phyloP scores from a whole-genome alignment of 2,113 vertebrate genomes.

The Eurypyga helias region DNA sequence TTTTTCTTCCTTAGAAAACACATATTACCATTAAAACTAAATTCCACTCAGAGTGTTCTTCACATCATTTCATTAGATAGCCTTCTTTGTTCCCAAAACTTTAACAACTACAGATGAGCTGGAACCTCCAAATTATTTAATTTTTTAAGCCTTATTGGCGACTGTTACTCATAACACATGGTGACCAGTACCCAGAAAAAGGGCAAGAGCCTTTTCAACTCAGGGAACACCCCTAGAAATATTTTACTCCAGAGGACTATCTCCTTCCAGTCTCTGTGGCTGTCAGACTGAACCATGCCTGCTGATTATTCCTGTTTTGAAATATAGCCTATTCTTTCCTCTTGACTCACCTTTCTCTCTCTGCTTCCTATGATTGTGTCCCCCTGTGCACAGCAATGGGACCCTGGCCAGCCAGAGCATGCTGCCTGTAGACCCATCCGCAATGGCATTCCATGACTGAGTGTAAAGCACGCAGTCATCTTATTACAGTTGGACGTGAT shows the following conservation, averaged over 20 bases:
- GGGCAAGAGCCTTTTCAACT: background rate
- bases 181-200: background rate
- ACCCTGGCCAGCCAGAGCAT: background rate
- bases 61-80: background rate
- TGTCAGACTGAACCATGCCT: background rate
- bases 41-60: background rate
- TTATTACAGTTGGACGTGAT: background rate
- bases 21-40: background rate
- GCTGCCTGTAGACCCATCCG: background rate
- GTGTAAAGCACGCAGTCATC: background rate
- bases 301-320: background rate
- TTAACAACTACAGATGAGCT: background rate
- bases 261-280: background rate
- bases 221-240: background rate
- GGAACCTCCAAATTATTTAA: background rate
- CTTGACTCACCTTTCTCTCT: background rate
- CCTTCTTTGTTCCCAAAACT: background rate
- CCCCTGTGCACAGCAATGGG: background rate
- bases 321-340: background rate
- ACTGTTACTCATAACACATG: background rate
- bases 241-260: background rate
- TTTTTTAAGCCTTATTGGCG: background rate
- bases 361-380: background rate
- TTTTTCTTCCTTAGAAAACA: background rate
- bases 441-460: background rate